Conservation (phyloP, 2,888 invertebrate species). For the Agrochola lychnidis region DNA sequence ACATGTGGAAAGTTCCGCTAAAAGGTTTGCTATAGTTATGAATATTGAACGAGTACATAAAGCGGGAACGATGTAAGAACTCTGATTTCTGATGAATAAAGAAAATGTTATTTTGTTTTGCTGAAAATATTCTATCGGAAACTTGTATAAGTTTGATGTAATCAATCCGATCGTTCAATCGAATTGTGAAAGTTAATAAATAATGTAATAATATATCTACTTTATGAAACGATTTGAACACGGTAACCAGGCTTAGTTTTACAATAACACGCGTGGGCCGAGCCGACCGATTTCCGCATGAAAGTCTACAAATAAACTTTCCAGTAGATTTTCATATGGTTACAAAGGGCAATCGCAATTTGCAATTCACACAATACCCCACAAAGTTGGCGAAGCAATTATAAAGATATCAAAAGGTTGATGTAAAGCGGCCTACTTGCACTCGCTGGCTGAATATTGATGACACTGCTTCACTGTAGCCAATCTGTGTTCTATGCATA, state of each 20-base stretch:
- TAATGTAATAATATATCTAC: constrained; percentile 12
- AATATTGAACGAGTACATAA: constrained; percentile 57
- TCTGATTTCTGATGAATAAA: constrained; percentile 28
- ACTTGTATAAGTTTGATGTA: constrained; percentile 8
- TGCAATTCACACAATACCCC: constrained; percentile 64
- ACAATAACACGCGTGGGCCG: neutral
- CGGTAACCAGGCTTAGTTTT: neutral
- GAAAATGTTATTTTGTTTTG: constrained; percentile 38
- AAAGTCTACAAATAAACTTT: constrained; percentile 55
- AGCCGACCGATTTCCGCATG: constrained; percentile 26
- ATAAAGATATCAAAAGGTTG: constrained; percentile 74
- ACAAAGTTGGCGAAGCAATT: constrained; percentile 61
- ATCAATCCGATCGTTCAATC: constrained; percentile 20
- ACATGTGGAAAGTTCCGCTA: constrained; percentile 46
- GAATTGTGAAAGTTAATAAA: constrained; percentile 8
- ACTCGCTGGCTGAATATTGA: constrained; percentile 86
- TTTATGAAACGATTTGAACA: constrained; percentile 15
- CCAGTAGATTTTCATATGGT: constrained; percentile 33
- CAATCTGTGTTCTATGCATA: constrained; percentile 90
- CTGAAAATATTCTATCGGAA: constrained; percentile 5
- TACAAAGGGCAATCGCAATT: constrained; percentile 62
- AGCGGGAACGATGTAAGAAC: constrained; percentile 14
- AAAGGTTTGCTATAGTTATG: constrained; percentile 57
- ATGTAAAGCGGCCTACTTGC: constrained; percentile 74
- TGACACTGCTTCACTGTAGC: constrained; percentile 82